Conservation (phyloP, 2,113 vertebrate genomes). For the Leucopsar rothschildi region DNA sequence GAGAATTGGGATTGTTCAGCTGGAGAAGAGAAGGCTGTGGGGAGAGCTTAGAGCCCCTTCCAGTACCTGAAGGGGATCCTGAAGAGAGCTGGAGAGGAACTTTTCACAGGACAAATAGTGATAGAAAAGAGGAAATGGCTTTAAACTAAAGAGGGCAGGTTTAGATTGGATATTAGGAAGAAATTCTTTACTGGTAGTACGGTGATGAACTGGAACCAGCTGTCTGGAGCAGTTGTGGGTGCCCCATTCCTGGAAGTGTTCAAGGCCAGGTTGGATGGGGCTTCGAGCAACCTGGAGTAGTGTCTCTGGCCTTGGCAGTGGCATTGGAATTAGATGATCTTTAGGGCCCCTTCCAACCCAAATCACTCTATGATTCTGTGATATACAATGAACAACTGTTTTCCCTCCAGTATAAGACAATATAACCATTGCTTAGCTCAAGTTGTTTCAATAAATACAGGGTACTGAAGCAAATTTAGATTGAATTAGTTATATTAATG, state of each 20-base stretch:
- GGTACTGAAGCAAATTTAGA: background rate
- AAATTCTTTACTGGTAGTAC: background rate
- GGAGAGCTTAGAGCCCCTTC: background rate
- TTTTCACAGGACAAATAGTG: background rate
- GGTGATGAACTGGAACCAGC: background rate
- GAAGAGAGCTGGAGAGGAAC: background rate
- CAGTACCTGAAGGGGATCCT: background rate
- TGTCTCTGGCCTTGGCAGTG: background rate
- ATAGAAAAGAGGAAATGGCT: background rate
- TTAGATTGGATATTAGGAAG: background rate
- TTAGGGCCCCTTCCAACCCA: background rate
- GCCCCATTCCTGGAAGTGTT: background rate
- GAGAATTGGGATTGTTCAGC: background rate
- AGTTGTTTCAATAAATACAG: slow-evolving; percentile 18
- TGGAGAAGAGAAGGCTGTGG: background rate
- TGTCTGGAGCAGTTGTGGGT: background rate
- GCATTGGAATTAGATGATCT: background rate
- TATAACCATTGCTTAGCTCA: background rate
- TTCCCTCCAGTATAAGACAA: slow-evolving; percentile 8
- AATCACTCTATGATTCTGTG: background rate
- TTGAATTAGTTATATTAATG: slow-evolving; percentile 49
- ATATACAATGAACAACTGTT: background rate
- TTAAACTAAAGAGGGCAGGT: background rate
- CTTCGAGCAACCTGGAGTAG: background rate
- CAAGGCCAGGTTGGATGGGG: background rate